These are phyloP conservation scores for Crotalus viridis DNA, from an alignment of 2,113 vertebrate genomes.

Conservation along the genomic window DNA sequence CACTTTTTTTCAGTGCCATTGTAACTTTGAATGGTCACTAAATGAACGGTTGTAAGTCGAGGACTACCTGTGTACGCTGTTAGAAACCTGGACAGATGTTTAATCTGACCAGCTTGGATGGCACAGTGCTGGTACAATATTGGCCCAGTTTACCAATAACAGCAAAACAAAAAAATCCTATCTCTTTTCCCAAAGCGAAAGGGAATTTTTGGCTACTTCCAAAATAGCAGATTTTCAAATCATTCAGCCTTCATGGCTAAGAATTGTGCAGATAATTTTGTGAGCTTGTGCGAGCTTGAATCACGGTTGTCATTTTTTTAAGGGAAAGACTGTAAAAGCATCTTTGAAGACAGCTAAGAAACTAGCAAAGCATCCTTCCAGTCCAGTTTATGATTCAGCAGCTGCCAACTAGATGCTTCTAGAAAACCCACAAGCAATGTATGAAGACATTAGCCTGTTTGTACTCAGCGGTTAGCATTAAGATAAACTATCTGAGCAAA, in stretches of 20 bases:
- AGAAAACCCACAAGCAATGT: not conserved
- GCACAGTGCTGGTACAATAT: not conserved
- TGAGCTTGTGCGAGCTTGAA: not conserved
- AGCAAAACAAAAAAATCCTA: not conserved
- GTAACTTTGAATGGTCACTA: too few relatives aligned
- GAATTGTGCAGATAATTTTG: not conserved
- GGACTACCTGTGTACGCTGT: not conserved
- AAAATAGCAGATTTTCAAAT: not conserved
- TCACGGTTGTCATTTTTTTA: not conserved
- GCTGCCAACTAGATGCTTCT: not conserved
- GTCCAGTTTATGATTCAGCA: not conserved
- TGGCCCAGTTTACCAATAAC: not conserved
- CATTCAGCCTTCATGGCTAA: not conserved
- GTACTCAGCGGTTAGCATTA: not conserved
- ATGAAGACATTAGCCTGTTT: not conserved
- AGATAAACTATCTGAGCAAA: not conserved
- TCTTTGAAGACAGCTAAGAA: not conserved
- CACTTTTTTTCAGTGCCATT: too few relatives aligned
- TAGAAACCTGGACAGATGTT: not conserved
- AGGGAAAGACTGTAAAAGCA: not conserved
- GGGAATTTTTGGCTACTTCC: not conserved
- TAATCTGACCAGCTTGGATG: not conserved
- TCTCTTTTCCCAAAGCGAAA: not conserved
- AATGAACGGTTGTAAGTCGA: not conserved
- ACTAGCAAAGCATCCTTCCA: not conserved